phyloP scores from a whole-genome alignment of 2,797 vertebrate genomes.

The Poeciliopsis presidionis region DNA sequence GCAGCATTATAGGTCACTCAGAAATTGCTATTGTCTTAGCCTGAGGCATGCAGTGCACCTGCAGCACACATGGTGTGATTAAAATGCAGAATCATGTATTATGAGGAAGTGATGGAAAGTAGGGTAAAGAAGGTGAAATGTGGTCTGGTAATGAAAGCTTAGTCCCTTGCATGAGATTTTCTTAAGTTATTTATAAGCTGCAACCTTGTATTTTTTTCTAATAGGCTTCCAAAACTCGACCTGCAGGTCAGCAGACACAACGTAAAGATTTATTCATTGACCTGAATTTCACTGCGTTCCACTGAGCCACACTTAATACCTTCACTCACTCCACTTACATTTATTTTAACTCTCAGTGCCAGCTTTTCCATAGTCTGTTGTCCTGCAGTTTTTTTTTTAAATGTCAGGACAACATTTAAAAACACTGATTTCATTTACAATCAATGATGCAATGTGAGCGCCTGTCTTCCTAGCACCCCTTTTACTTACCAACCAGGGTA shows the following conservation, averaged over 20 bases:
- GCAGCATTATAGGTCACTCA: constrained; percentile 12
- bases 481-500: background rate
- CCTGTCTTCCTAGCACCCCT: background rate
- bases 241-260: background rate
- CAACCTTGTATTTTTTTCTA: background rate
- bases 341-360: background rate
- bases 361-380: background rate
- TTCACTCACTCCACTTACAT: constrained; percentile 38
- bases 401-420: background rate
- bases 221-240: background rate
- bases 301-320: constrained; percentile 26
- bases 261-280: background rate
- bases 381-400: background rate
- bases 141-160: background rate
- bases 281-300: constrained; percentile 12
- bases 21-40: constrained; percentile 23
- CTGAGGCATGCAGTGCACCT: background rate
- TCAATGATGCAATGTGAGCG: background rate
- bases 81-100: constrained; percentile 2
- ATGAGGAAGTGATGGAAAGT: background rate
- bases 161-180: background rate
- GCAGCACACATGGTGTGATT: constrained; percentile 15
- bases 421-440: background rate
- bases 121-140: background rate
- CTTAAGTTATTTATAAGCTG: constrained; percentile 3